Evolutionary conservation across 1,140 invertebrate species (phyloP).

Genomic region (Coboldia fuscipes): DNA sequence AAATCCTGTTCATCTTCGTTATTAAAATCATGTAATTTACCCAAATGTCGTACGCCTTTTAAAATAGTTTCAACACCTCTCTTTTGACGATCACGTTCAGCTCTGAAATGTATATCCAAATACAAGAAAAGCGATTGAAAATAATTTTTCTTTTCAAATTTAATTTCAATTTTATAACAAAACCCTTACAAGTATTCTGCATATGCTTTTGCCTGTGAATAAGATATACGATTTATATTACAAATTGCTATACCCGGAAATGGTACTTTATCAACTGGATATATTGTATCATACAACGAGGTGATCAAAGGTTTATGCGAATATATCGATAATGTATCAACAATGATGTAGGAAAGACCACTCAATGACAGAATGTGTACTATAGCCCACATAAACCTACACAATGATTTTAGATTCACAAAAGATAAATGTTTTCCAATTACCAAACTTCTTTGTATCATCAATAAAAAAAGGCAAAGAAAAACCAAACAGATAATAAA

Average conservation of each 20-base stretch:
- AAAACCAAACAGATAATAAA: too few relatives aligned
- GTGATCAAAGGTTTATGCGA: slow-evolving; percentile 22
- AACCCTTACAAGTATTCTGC: slow-evolving; percentile 18
- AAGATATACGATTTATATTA: slow-evolving; percentile 26
- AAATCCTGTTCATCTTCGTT: background rate
- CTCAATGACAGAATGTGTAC: slow-evolving; percentile 18
- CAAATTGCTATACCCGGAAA: slow-evolving; percentile 28
- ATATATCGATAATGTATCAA: slow-evolving; percentile 18
- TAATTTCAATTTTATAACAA: background rate
- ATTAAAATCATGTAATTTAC: background rate
- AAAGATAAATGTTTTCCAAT: too few relatives aligned
- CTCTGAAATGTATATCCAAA: background rate
- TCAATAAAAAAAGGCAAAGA: too few relatives aligned
- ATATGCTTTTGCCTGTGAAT: slow-evolving; percentile 14
- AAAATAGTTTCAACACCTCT: background rate
- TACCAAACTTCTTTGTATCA: too few relatives aligned
- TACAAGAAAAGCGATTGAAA: background rate
- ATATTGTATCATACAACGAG: slow-evolving; percentile 23
- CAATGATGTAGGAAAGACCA: slow-evolving; percentile 20
- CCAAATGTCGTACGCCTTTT: background rate
- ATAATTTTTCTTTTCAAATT: too few relatives aligned
- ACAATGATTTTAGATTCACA: too few relatives aligned
- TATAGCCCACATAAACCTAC: slow-evolving; percentile 21
- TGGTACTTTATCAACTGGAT: slow-evolving; percentile 22
- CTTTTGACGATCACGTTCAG: background rate